These are phyloP conservation scores for Lasioglossum albipes DNA, from an alignment of 1,140 invertebrate species.

Conservation along the genomic window DNA sequence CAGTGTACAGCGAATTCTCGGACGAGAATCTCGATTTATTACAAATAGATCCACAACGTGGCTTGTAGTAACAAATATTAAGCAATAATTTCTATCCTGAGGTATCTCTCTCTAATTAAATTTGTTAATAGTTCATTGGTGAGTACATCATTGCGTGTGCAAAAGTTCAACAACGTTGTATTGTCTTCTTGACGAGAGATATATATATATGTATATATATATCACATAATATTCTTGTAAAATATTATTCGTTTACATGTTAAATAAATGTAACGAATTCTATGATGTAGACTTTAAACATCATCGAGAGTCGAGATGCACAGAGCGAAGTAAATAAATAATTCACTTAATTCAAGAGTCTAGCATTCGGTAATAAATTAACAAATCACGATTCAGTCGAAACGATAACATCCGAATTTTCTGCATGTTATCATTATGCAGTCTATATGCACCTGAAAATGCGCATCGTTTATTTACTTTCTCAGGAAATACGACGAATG, in stretches of 20 bases:
- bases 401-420: constrained; percentile 29
- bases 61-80: constrained; percentile 33
- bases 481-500: background rate
- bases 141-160: constrained; percentile 53
- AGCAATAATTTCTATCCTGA: constrained; percentile 43
- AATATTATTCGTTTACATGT: constrained; percentile 45
- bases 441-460: constrained; percentile 59
- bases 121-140: constrained; percentile 30
- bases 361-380: constrained; percentile 10
- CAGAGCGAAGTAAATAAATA: constrained; percentile 30
- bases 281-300: constrained; percentile 21
- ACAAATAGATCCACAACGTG: constrained; percentile 32
- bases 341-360: constrained; percentile 15
- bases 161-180: constrained; percentile 56
- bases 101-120: constrained; percentile 32
- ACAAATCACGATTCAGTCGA: constrained; percentile 30
- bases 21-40: constrained; percentile 13
- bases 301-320: constrained; percentile 1
- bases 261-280: constrained; percentile 7
- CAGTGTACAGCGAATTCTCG: constrained; percentile 20
- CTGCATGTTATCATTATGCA: constrained; percentile 38
- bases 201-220: constrained; percentile 57
- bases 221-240: constrained; percentile 65
- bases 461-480: constrained; percentile 28
- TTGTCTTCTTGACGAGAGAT: constrained; percentile 70